phyloP scores from a whole-genome alignment of 2,113 vertebrate species.

The Callionymus lyra region DNA sequence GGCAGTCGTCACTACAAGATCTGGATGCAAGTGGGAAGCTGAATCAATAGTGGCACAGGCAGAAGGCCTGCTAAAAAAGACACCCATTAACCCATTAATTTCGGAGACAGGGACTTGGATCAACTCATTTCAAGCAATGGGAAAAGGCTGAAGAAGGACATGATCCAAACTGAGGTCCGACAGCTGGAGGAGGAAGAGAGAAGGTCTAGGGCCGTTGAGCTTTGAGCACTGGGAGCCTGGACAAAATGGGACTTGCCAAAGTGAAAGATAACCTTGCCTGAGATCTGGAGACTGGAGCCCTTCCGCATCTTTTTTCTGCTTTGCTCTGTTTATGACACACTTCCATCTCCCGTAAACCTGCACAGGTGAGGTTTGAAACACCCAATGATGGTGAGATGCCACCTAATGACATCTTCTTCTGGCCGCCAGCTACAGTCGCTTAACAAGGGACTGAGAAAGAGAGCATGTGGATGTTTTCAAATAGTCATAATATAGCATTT shows the following conservation, averaged over 20 bases:
- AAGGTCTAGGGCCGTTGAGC: not conserved
- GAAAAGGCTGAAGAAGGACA: too few relatives aligned
- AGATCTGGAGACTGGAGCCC: not conserved
- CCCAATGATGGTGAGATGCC: too few relatives aligned
- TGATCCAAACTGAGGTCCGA: too few relatives aligned
- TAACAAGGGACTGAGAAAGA: too few relatives aligned
- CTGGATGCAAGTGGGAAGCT: conserved; percentile 11
- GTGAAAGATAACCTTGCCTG: not conserved
- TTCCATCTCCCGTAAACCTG: not conserved
- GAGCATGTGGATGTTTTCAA: too few relatives aligned
- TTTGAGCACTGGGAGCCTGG: not conserved
- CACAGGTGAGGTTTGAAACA: not conserved
- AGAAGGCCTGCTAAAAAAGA: not conserved
- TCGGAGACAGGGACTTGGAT: not conserved
- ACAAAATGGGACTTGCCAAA: too few relatives aligned
- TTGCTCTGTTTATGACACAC: not conserved
- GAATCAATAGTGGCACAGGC: conserved; percentile 4
- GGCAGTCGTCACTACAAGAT: conserved; percentile 2
- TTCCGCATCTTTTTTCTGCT: not conserved
- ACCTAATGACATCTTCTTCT: too few relatives aligned
- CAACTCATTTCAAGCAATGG: too few relatives aligned
- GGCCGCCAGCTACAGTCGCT: too few relatives aligned
- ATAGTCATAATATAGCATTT: too few relatives aligned
- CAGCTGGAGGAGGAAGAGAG: not conserved
- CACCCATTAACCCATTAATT: not conserved